Percentiles rank a stretch among this genome's conserved stretches.
These are phyloP conservation scores for Tenualosa thibaudeaui DNA, from an alignment of 2,797 vertebrate species.

Conservation along the genomic window DNA sequence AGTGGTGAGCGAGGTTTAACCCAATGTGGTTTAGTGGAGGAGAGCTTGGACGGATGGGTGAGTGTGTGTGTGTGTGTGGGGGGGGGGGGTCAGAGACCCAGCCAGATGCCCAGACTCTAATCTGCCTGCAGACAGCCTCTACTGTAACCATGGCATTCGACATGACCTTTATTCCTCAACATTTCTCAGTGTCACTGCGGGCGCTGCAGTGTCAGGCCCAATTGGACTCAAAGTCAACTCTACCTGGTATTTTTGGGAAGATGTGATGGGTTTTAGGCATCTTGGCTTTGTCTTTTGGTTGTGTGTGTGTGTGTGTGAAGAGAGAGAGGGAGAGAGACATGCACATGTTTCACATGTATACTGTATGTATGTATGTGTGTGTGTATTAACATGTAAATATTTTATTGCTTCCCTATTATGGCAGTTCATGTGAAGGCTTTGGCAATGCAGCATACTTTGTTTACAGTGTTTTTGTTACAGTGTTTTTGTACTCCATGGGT, in stretches of 20 bases:
- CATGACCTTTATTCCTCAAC: constrained; percentile 35
- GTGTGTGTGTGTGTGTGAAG: background rate
- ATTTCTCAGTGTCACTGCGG: constrained; percentile 13
- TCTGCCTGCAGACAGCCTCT: constrained; percentile 52
- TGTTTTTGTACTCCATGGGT: background rate
- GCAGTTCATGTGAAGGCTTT: too few relatives aligned
- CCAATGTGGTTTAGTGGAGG: background rate
- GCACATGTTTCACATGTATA: too few relatives aligned
- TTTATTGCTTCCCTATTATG: too few relatives aligned
- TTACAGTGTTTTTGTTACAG: too few relatives aligned
- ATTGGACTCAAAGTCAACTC: background rate
- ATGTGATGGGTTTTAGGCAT: background rate
- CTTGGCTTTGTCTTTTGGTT: background rate
- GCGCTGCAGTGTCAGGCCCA: background rate
- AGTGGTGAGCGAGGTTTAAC: background rate
- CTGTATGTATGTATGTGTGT: background rate
- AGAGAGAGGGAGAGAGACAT: too few relatives aligned
- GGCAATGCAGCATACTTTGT: too few relatives aligned
- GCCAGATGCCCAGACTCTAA: constrained; percentile 59
- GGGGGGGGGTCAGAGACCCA: constrained; percentile 38
- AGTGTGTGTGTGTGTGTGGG: background rate
- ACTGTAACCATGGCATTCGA: constrained; percentile 31
- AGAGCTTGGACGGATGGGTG: background rate
- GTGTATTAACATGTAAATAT: background rate
- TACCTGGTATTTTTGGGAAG: constrained; percentile 2